Percentiles rank a stretch among this genome's conserved stretches.
These are phyloP conservation scores for Paguma larvata DNA, from an alignment of 2,797 vertebrate genomes.

Conservation along the genomic window DNA sequence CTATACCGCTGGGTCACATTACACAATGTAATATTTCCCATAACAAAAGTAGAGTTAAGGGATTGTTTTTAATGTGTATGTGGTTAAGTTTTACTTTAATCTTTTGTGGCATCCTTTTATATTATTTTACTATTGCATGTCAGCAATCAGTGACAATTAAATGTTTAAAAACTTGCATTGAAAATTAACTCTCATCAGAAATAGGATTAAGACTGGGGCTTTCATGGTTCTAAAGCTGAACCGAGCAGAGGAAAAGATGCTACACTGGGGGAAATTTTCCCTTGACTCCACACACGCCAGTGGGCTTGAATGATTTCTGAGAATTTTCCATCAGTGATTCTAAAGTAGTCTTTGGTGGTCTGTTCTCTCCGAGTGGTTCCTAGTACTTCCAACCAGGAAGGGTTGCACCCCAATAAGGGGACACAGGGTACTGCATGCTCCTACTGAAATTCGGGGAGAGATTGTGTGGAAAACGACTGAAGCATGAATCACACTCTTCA, in stretches of 20 bases:
- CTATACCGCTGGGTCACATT: constrained; percentile 78
- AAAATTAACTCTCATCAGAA: constrained; percentile 85
- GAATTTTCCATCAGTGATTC: constrained; percentile 78
- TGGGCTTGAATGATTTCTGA: constrained; percentile 75
- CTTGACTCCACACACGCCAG: constrained; percentile 73
- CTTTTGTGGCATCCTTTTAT: constrained; percentile 80
- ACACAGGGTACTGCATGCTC: neutral
- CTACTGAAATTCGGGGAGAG: constrained; percentile 47
- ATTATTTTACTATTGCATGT: constrained; percentile 83
- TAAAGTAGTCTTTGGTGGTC: constrained; percentile 76
- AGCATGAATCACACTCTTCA: neutral
- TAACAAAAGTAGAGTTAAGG: constrained; percentile 77
- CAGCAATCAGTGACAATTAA: constrained; percentile 85
- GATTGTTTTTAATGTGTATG: constrained; percentile 76
- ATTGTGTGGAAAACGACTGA: constrained; percentile 31
- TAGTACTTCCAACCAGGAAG: constrained; percentile 58
- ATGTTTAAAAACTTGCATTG: constrained; percentile 81
- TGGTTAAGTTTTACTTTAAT: constrained; percentile 84
- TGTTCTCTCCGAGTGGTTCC: neutral
- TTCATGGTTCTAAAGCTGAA: constrained; percentile 74
- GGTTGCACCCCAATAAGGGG: constrained; percentile 56
- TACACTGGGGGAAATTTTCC: constrained; percentile 56
- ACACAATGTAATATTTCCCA: constrained; percentile 82
- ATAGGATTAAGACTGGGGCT: constrained; percentile 78
- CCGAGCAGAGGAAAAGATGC: constrained; percentile 75